Evolutionary conservation across 2,113 vertebrate species (phyloP).

Genomic region (Oncorhynchus kisutch): DNA sequence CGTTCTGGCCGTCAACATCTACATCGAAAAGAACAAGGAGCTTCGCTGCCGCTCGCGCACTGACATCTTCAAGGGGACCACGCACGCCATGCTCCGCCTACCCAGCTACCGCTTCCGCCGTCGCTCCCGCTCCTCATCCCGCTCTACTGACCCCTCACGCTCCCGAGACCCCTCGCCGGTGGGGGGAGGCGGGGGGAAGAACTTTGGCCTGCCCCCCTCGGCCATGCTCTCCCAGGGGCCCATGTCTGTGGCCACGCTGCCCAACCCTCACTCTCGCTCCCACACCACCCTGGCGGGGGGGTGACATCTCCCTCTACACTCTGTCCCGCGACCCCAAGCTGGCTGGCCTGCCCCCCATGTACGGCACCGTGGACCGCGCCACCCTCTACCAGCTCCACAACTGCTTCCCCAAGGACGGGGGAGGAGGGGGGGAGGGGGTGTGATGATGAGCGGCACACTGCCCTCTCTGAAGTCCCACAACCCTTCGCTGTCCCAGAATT

Average conservation of each 20-base stretch:
- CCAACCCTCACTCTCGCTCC: slow-evolving; percentile 75
- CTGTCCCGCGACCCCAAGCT: slow-evolving; percentile 81
- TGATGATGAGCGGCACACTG: slow-evolving; percentile 69
- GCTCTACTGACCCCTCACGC: slow-evolving; percentile 86
- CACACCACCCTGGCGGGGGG: slow-evolving; percentile 50
- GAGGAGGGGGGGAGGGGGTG: slow-evolving; percentile 38
- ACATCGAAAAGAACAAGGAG: slow-evolving; percentile 92
- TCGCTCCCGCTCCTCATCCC: slow-evolving; percentile 85
- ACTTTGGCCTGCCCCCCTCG: slow-evolving; percentile 70
- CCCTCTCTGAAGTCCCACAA: slow-evolving; percentile 77
- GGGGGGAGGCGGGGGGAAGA: slow-evolving; percentile 74
- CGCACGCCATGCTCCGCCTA: slow-evolving; percentile 86
- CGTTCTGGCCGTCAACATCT: slow-evolving; percentile 90
- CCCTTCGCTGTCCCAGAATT: slow-evolving; percentile 67
- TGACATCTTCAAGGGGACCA: slow-evolving; percentile 85
- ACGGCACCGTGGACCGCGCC: slow-evolving; percentile 80
- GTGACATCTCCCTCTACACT: slow-evolving; percentile 92
- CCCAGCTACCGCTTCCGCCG: slow-evolving; percentile 92
- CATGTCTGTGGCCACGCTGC: slow-evolving; percentile 77
- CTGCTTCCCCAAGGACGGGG: slow-evolving; percentile 83
- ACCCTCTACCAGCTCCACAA: slow-evolving; percentile 88
- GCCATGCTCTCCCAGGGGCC: slow-evolving; percentile 71
- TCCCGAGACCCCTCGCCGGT: slow-evolving; percentile 78
- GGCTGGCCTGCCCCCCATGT: slow-evolving; percentile 72
- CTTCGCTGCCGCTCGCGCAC: slow-evolving; percentile 88